Conservation (phyloP, 2,113 vertebrate genomes). For the Microcebus lehilahytsara region DNA sequence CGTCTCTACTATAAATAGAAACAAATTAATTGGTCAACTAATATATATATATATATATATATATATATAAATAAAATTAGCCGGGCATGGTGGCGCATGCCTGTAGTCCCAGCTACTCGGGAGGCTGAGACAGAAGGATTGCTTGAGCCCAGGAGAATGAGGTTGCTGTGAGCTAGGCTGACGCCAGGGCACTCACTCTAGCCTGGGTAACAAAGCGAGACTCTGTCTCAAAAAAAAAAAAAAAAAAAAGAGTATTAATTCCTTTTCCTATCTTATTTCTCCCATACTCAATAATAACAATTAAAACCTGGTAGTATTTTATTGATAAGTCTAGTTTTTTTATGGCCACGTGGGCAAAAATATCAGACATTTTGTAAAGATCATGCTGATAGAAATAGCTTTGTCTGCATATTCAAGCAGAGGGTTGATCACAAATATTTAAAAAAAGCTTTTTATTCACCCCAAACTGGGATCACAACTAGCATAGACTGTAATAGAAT, state of each 20-base stretch:
- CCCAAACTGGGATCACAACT: not conserved
- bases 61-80: no score
- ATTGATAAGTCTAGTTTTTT: not conserved
- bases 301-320: not conserved
- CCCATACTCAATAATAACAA: not conserved
- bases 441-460: not conserved
- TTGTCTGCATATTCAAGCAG: not conserved
- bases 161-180: no score
- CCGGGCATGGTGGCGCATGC: no score
- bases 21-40: no score
- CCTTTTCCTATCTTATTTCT: not conserved
- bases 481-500: not conserved
- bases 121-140: no score
- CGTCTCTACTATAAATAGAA: no score
- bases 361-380: conserved; percentile 12
- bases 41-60: no score
- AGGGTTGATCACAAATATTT: not conserved
- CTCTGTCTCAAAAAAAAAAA: no score
- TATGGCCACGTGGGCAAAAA: not conserved
- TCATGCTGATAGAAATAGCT: not conserved
- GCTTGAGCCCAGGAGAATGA: no score
- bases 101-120: no score
- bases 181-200: no score
- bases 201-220: no score
- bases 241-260: not conserved